phyloP scores from a whole-genome alignment of 2,113 vertebrate species.

The Xenopus borealis region DNA sequence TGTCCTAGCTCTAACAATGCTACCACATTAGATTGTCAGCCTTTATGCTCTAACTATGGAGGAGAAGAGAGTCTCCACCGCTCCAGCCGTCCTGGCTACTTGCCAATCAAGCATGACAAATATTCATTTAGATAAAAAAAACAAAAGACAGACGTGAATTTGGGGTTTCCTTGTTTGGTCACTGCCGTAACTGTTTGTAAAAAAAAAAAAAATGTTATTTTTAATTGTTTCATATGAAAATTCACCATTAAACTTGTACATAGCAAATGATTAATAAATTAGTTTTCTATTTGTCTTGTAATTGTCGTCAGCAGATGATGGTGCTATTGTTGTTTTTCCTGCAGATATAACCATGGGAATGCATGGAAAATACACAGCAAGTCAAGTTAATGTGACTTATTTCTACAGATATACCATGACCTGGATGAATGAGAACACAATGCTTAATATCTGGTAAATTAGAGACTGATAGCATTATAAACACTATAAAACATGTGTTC shows the following conservation, averaged over 20 bases:
- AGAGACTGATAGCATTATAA: no score
- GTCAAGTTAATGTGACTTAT: no score
- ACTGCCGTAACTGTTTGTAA: slow-evolving; percentile 54
- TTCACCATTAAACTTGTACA: slow-evolving; percentile 84
- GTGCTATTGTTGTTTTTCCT: neutral
- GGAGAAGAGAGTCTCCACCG: neutral
- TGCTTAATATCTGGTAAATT: no score
- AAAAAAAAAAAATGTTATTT: slow-evolving; percentile 56
- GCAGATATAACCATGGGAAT: no score
- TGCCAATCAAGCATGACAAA: slow-evolving; percentile 27
- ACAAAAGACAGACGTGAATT: neutral
- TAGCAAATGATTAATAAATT: slow-evolving; percentile 78
- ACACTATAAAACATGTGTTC: no score
- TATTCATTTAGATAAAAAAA: neutral
- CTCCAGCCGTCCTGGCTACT: slow-evolving; percentile 13
- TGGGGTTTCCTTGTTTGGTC: slow-evolving; percentile 44
- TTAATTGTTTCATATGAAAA: slow-evolving; percentile 64
- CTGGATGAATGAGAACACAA: no score
- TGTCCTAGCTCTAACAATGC: slow-evolving; percentile 40
- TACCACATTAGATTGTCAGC: slow-evolving; percentile 41
- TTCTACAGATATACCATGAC: no score
- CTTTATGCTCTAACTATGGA: slow-evolving; percentile 48
- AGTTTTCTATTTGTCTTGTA: slow-evolving; percentile 72
- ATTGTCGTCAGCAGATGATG: slow-evolving; percentile 41
- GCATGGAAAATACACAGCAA: no score